Base-by-base conservation (phyloP, 2,797 vertebrate genomes). In the Channallabes apus region DNA sequence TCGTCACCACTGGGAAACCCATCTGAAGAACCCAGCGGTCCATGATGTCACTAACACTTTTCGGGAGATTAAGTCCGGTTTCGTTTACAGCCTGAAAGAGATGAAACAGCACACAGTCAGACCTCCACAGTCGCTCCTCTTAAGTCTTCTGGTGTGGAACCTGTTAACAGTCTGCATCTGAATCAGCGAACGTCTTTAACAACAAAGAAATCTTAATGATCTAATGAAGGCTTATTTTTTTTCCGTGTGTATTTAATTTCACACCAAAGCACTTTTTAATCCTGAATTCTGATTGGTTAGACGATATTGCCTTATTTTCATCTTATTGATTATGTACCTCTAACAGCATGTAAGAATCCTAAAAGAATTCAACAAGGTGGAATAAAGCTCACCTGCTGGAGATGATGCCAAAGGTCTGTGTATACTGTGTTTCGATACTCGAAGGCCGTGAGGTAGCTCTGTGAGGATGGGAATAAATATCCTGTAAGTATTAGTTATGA, bases 11-110 rank as follows among this genome's bases (percentile, higher is more conserved):
- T 0, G 98, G 98, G 86, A 97, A 99, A 75, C 98, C 98, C 97
- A 99, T 99, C 92, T 99, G 98, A 88, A 97, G 95, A 0, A 93
- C 97, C 98, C 98, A 99, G 80, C 94, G 95, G 89, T 97, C 96
- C 98, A 99, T 99, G 91, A 99, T 98, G 0, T 7, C 0, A 0
- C 89, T 0, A 58, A 99, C 90, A 0, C 0, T 0, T 2, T 0
- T 0, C 0, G 97, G 97, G 58, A 97, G 92, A 0, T 0, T 0
- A 0, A 86, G 0, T 0, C 0, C 0, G 6, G 0, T 0, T 0
- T 0, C 0, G 0, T 3, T 0, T 2, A 94, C 96, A 0, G 95
- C 97, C 98, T 96, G 89, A 38, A 41, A 78, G 87, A 72, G 62
- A 62, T 85, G 18, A 46, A 29, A 82, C 17, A 24, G 9, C 58